phyloP scores from a whole-genome alignment of 2,797 vertebrate species.

The Diglossa cyanea region DNA sequence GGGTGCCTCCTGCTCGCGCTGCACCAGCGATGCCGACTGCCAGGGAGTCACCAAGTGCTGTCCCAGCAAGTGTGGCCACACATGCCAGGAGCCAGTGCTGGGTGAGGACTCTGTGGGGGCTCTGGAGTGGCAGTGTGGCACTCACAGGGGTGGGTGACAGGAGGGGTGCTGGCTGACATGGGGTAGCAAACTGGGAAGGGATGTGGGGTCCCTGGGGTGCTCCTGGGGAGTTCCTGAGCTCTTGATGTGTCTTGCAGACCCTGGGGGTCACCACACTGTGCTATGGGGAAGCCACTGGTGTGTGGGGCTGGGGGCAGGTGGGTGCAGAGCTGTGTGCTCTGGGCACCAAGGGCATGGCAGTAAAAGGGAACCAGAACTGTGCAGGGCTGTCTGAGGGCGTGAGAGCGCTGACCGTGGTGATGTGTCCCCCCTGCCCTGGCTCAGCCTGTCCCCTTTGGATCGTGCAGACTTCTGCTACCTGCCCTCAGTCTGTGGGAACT shows the following conservation, averaged over 20 bases:
- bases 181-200: not conserved
- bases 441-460: not conserved
- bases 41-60: constrained; percentile 40
- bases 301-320: rapidly evolving
- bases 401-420: rapidly evolving
- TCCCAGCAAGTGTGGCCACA: constrained; percentile 55
- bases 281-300: not conserved
- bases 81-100: constrained; percentile 48
- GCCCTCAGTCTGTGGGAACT: constrained; percentile 6
- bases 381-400: not conserved
- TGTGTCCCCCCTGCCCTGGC: rapidly evolving
- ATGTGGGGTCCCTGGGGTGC: not conserved
- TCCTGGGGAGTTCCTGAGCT: not conserved
- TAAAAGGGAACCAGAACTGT: not conserved
- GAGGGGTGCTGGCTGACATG: not conserved
- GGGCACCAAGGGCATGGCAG: rapidly evolving
- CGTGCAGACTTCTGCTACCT: constrained; percentile 4
- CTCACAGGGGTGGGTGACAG: not conserved
- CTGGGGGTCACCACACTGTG: rapidly evolving
- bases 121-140: rapidly evolving
- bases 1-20: not conserved
- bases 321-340: not conserved
- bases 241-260: not conserved
- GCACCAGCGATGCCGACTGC: not conserved
- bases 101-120: not conserved